A percentile compares a stretch with the other conserved stretches of the same genome.
Evolutionary conservation across 2,797 vertebrate genomes (phyloP).

Genomic region (Silurus aristotelis): DNA sequence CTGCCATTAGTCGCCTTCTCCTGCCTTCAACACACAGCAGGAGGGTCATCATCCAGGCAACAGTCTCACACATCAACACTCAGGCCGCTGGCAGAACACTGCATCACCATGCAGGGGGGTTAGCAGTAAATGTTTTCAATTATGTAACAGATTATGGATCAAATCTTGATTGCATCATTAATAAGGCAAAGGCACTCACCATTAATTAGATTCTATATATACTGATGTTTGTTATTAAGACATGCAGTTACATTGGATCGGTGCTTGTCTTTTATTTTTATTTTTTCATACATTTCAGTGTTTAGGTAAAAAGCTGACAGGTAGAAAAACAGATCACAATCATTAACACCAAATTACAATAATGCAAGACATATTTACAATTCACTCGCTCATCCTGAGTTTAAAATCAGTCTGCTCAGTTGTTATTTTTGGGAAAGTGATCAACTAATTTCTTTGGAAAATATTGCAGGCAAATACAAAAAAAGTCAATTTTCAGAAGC

Average conservation of each 20-base stretch:
- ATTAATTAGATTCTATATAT: too few relatives aligned
- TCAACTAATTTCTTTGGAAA: not conserved
- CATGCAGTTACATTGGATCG: too few relatives aligned
- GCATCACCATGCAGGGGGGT: not conserved
- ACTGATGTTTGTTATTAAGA: not conserved
- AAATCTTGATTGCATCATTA: not conserved
- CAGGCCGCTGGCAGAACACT: not conserved
- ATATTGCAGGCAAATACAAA: not conserved
- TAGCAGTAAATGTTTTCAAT: not conserved
- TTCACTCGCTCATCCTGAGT: not conserved
- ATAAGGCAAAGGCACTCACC: not conserved
- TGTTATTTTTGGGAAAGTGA: not conserved
- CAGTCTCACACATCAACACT: not conserved
- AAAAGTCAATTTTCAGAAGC: not conserved
- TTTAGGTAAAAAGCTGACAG: not conserved
- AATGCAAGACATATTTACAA: not conserved
- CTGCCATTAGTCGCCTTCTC: conserved; percentile 24
- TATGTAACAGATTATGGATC: not conserved
- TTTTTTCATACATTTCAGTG: not conserved
- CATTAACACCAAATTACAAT: not conserved
- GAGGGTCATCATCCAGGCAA: conserved; percentile 23
- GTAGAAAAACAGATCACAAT: not conserved
- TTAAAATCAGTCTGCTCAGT: not conserved
- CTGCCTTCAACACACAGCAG: conserved; percentile 20
- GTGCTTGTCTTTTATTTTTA: not conserved